Evolutionary conservation across 2,888 invertebrate genomes (phyloP), one percentile per base, ranked within the genome.

Genomic region (Boloria selene): DNA sequence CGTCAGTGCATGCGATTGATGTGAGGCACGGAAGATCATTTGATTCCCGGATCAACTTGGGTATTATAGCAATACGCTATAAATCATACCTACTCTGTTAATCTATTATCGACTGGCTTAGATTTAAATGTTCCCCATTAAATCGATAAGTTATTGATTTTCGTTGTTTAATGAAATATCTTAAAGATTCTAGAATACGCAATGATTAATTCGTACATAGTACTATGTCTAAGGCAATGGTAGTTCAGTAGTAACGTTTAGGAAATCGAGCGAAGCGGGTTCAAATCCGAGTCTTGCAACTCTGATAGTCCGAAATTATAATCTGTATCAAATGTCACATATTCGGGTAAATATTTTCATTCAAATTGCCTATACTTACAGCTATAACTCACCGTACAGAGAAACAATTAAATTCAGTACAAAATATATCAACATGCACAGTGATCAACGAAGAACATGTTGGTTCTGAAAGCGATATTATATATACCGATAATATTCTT

Each of bases 401-500:
- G 64, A 61, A 61, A 55, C 66, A 67, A 58, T 69, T 67, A 67
- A 72, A 68, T 54, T 68, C 55, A 63, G 59, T 42, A 63, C 60
- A 69, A 73, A 72, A 73, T 68, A 65, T 67, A 67, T 61, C 63
- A 54, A 54, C 65, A 53, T 61, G 58, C 67, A 68, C 65, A 71
- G 56, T 67, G 68, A 63, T 67, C 58, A 61, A 45, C 49, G 50
- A 51, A 64, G 18, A 51, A 38, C 53, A 3, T 2, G 26, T n/a
- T 14, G 53, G 7, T 10, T 67, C 22, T 60, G 26, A 38, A 0
- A 61, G 70, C 72, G 70, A 51, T 38, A n/a, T n/a, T n/a, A n/a
- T n/a, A n/a, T n/a, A n/a, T n/a, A n/a, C n/a, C n/a, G n/a, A n/a
- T 38, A 10, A 38, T 7, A 38, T 38, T 38, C 1, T 31, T 38